phyloP scores from a whole-genome alignment of 2,113 vertebrate species.

The Noturus placidus region DNA sequence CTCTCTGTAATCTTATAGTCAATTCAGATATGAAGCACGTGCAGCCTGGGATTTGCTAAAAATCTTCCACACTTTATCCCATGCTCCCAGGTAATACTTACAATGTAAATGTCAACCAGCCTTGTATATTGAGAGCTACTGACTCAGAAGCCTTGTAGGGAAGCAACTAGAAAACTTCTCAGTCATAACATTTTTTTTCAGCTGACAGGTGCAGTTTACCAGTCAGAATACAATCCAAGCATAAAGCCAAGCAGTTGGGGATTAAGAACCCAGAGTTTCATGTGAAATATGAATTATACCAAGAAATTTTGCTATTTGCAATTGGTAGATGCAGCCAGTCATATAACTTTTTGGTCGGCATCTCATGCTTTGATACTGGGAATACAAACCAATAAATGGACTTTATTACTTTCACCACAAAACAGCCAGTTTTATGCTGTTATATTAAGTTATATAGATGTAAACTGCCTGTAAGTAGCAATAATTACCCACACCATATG shows the following conservation, averaged over 20 bases:
- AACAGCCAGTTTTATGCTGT: neutral
- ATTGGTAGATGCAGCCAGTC: neutral
- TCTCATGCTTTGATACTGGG: neutral
- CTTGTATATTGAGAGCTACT: neutral
- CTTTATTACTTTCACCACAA: neutral
- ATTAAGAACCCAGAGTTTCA: neutral
- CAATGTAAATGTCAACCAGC: slow-evolving; percentile 1
- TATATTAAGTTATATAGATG: neutral
- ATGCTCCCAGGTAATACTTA: neutral
- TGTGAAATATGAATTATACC: neutral
- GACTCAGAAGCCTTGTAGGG: neutral
- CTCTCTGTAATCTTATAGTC: neutral
- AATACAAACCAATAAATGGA: neutral
- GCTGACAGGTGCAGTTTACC: neutral
- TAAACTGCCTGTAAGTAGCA: neutral
- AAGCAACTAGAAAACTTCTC: neutral
- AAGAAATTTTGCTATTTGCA: neutral
- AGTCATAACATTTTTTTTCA: neutral
- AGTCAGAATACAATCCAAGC: neutral
- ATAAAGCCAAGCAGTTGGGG: neutral
- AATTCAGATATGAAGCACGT: slow-evolving; percentile 20
- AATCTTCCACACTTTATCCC: slow-evolving; percentile 9
- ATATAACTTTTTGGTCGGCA: neutral
- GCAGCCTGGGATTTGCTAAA: slow-evolving; percentile 11
- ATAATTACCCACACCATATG: neutral